Percentiles rank a stretch among this genome's conserved stretches.
These are phyloP conservation scores for Cathartes aura DNA, from an alignment of 2,113 vertebrate species.

Conservation along the genomic window DNA sequence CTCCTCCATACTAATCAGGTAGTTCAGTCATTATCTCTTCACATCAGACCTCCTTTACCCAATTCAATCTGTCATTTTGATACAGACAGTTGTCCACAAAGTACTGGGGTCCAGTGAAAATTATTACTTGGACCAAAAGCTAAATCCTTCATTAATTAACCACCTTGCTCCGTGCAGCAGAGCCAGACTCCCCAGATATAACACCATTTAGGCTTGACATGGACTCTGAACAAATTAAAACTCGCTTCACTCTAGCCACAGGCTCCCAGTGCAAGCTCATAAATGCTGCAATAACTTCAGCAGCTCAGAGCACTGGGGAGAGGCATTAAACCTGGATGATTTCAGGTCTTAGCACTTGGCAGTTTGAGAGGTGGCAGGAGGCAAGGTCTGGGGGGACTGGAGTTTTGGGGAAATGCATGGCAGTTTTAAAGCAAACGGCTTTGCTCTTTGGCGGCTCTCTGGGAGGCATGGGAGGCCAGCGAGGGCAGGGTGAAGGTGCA, in stretches of 20 bases:
- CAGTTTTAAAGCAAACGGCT: not conserved
- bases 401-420: accelerated
- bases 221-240: constrained; percentile 18
- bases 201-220: not conserved
- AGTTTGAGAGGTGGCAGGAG: not conserved
- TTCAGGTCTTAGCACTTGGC: not conserved
- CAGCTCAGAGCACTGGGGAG: not conserved
- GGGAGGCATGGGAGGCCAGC: not conserved
- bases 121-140: constrained; percentile 18
- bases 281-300: not conserved
- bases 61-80: constrained; percentile 42
- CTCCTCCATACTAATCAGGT: not conserved
- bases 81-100: constrained; percentile 16
- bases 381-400: not conserved
- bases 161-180: not conserved
- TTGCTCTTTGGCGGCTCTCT: not conserved
- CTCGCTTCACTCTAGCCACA: not conserved
- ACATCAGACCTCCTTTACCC: constrained; percentile 31
- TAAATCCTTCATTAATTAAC: constrained; percentile 66
- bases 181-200: constrained; percentile 6
- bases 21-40: constrained; percentile 58
- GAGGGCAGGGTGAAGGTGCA: not conserved
- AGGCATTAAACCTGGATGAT: not conserved
- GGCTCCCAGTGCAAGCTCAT: not conserved
- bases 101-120: constrained; percentile 5